A percentile compares a stretch with the other conserved stretches of the same genome.
Evolutionary conservation across 2,797 vertebrate species (phyloP).

Genomic region (Gallinago nigripennis): DNA sequence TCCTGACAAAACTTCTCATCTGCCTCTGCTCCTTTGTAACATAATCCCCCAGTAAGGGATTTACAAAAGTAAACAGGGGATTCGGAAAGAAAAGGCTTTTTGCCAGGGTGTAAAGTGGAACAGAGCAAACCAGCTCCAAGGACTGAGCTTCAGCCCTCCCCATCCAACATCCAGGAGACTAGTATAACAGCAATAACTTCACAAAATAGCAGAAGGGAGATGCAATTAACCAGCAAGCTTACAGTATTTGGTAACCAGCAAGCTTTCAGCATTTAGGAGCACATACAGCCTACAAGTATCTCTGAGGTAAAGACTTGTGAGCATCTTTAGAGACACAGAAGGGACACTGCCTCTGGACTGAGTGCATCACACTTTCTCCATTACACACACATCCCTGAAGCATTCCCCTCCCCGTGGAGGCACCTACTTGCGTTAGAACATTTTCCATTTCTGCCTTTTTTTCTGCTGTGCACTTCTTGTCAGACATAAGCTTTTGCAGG

Average conservation of each 20-base stretch:
- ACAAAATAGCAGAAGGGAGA: background rate
- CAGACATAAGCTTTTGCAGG: constrained; percentile 96
- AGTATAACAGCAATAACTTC: background rate
- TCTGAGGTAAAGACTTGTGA: background rate
- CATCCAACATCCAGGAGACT: background rate
- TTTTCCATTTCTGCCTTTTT: constrained; percentile 94
- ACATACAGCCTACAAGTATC: background rate
- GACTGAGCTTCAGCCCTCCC: background rate
- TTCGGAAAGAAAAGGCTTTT: background rate
- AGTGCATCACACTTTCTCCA: fast-evolving
- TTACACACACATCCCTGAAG: background rate
- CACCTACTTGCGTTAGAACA: constrained; percentile 89
- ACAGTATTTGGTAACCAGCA: background rate
- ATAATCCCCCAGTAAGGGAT: background rate
- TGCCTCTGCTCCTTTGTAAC: background rate
- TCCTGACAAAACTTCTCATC: background rate
- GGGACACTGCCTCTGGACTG: background rate
- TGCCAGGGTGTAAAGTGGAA: background rate
- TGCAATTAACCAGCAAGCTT: background rate
- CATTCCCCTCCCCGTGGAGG: background rate
- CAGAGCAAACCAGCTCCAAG: background rate
- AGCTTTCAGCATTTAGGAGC: background rate
- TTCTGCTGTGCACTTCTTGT: constrained; percentile 93
- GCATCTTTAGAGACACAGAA: background rate
- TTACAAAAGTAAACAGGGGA: background rate